Evolutionary conservation across 2,888 invertebrate species (phyloP), one percentile per base, ranked within the genome.

Genomic region (Neria commutata): DNA sequence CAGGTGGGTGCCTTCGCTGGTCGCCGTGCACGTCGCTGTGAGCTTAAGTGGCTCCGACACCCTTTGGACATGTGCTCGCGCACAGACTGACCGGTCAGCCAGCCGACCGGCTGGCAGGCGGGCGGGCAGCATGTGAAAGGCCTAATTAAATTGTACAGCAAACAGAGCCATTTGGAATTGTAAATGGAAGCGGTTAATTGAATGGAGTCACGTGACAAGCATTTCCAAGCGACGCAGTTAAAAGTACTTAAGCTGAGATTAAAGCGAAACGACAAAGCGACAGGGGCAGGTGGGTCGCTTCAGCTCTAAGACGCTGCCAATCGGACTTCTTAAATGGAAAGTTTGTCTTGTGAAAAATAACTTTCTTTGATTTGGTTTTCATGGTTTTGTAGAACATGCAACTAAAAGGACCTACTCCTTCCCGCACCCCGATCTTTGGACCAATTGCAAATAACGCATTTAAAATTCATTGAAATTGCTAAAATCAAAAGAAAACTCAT

Each of bases 161-260:
- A 49, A 61, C 58, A 63, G 14, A 19, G 19, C 42, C 19, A 42
- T 14, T 19, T 42, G 14, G 3, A 56, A 53, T 42, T 62, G 58
- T 60, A 67, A 60, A 60, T 72, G 74, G 70, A 72, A 70, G 71
- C 72, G 71, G 70, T 74, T 76, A 76, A 76, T 75, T 79, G 78
- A 78, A 78, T 77, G 68, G 70, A 76, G 78, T 77, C 77, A 77
- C 77, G 77, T 77, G 77, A 77, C 77, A 67, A 72, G 77, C 72
- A 77, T 77, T 42, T 21, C 2, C 3, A 42, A 42, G 14, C n/a
- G 8, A 21, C 17, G 21, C 19, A 4, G 42, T 4, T 42, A 19
- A 42, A 42, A 42, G 37, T n/a, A n/a, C n/a, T n/a, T n/a, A n/a
- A n/a, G n/a, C n/a, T n/a, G n/a, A n/a, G 37, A 37, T 37, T 37